These are phyloP conservation scores for Sitobion miscanthi DNA, from an alignment of 1,140 invertebrate species.

Conservation along the genomic window DNA sequence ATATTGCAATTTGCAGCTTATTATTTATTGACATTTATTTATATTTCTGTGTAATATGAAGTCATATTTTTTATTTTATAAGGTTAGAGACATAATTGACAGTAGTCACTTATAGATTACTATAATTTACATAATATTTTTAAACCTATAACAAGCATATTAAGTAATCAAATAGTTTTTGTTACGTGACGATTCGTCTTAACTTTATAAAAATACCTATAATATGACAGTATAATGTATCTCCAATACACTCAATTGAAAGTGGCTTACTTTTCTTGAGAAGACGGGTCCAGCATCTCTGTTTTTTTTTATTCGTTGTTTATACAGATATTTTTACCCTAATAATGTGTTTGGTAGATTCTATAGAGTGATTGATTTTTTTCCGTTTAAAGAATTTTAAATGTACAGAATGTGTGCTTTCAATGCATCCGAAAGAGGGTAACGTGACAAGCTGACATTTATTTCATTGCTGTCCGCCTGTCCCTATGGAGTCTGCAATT, in stretches of 20 bases:
- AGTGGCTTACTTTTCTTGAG: neutral
- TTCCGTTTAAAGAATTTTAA: neutral
- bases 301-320: neutral
- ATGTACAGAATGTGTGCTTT: neutral
- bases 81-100: neutral
- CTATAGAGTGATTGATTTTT: neutral
- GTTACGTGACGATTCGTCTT: neutral
- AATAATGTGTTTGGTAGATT: neutral
- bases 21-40: neutral
- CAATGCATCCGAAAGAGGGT: neutral
- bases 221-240: neutral
- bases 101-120: no score
- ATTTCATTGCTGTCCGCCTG: constrained; percentile 10
- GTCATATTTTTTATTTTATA: neutral
- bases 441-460: constrained; percentile 20
- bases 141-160: neutral
- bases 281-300: neutral
- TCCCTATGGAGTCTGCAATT: neutral
- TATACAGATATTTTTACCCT: neutral
- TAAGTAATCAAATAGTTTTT: neutral
- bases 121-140: neutral
- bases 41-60: neutral
- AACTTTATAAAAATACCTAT: neutral
- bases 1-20: no score
- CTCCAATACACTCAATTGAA: neutral